Percentiles rank a stretch among this genome's conserved stretches.
Evolutionary conservation across 1,140 invertebrate genomes (phyloP).

Genomic region (Drosophila arawakana): DNA sequence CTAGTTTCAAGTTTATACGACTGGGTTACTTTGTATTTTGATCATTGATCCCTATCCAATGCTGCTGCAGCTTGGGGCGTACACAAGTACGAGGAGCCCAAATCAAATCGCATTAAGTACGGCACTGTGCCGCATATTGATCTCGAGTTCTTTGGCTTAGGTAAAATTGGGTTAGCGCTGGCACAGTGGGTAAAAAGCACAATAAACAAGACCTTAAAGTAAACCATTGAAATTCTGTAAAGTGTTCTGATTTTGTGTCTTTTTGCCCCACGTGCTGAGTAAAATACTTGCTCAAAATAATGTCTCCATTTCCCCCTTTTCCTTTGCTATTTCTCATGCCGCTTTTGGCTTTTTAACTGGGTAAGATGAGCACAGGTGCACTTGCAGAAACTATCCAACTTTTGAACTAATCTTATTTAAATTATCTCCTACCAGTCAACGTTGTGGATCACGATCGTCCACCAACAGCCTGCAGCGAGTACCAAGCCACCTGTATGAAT

Average conservation of each 20-base stretch:
- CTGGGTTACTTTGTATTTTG: not conserved
- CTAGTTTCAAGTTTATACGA: not conserved
- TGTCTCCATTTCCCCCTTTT: not conserved
- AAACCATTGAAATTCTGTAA: too few species aligned
- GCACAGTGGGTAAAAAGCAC: too few species aligned
- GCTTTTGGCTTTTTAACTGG: conserved; percentile 1
- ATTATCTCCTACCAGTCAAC: conserved; percentile 70
- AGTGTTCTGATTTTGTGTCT: too few species aligned
- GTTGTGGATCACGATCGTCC: conserved; percentile 82
- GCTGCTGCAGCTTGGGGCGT: conserved; percentile 84
- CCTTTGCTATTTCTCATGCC: not conserved
- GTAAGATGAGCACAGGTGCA: not conserved
- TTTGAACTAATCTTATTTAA: not conserved
- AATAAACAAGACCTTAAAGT: too few species aligned
- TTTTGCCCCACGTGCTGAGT: not conserved
- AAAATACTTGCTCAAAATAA: not conserved
- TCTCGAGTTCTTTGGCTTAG: conserved; percentile 84
- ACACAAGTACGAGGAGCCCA: conserved; percentile 71
- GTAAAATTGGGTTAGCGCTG: conserved; percentile 42
- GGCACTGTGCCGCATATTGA: conserved; percentile 83
- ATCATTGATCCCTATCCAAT: conserved; percentile 15
- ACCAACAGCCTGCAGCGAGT: conserved; percentile 88
- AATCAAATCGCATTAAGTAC: conserved; percentile 77
- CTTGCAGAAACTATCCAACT: too few species aligned
- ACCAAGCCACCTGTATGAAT: conserved; percentile 96